Evolutionary conservation across 2,113 vertebrate species (phyloP).

Genomic region (Larimichthys crocea): DNA sequence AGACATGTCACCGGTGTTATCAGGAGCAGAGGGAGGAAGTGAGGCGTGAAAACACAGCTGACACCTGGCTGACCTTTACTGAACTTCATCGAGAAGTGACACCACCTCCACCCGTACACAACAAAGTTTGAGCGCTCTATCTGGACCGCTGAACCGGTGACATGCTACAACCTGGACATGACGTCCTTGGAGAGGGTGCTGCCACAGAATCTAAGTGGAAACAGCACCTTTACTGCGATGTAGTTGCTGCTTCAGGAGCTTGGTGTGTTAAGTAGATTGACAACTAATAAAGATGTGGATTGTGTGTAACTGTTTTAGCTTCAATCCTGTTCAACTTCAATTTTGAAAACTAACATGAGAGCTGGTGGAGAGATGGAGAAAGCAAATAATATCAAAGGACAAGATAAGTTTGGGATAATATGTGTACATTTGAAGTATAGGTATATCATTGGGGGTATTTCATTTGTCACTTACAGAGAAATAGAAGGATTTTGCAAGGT

Average conservation of each 20-base stretch:
- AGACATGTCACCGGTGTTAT: slow-evolving; percentile 63
- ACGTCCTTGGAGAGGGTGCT: slow-evolving; percentile 39
- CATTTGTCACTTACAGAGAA: slow-evolving; percentile 10
- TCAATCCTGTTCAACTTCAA: background rate
- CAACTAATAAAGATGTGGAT: slow-evolving; percentile 13
- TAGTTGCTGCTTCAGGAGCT: slow-evolving; percentile 1
- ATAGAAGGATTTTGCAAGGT: background rate
- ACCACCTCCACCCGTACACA: slow-evolving; percentile 43
- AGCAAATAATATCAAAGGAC: slow-evolving; percentile 24
- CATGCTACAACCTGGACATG: slow-evolving; percentile 43
- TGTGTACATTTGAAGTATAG: slow-evolving; percentile 9
- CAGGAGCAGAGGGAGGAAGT: slow-evolving; percentile 73
- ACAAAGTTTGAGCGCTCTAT: slow-evolving; percentile 50
- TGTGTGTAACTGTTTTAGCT: background rate
- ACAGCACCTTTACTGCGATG: background rate
- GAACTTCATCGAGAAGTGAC: slow-evolving; percentile 64
- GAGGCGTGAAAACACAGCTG: slow-evolving; percentile 77
- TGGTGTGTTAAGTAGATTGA: background rate
- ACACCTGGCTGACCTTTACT: slow-evolving; percentile 74
- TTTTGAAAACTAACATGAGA: slow-evolving; percentile 17
- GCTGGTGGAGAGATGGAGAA: background rate
- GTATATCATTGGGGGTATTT: background rate
- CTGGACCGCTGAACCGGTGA: slow-evolving; percentile 47
- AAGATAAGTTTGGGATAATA: background rate
- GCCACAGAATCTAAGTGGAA: slow-evolving; percentile 23